phyloP scores from a whole-genome alignment of 2,113 vertebrate genomes.

The Oreochromis spilurus region DNA sequence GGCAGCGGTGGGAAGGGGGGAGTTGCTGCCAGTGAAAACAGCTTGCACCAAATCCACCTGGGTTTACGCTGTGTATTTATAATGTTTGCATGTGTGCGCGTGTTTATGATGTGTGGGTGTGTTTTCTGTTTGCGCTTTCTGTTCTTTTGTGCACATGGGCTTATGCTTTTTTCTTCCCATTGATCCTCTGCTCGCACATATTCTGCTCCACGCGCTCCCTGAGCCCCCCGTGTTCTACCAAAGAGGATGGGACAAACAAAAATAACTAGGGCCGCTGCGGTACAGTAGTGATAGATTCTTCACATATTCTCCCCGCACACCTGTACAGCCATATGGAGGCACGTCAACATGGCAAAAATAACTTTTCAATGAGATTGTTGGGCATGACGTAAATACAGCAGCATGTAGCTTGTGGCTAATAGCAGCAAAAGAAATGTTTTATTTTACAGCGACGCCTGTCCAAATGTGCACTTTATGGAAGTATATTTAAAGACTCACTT shows the following conservation, averaged over 20 bases:
- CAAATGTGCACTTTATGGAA: not conserved
- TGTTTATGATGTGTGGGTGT: slow-evolving; percentile 8
- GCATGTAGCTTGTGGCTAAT: not conserved
- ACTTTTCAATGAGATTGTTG: slow-evolving; percentile 29
- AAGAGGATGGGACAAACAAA: slow-evolving; percentile 52
- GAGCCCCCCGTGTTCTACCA: slow-evolving; percentile 24
- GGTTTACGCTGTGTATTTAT: slow-evolving; percentile 76
- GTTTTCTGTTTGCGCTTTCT: slow-evolving; percentile 19
- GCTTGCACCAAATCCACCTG: slow-evolving; percentile 97
- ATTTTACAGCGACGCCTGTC: not conserved
- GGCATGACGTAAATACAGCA: not conserved
- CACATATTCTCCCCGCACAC: slow-evolving; percentile 52
- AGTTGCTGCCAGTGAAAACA: slow-evolving; percentile 86
- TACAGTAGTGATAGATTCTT: slow-evolving; percentile 46
- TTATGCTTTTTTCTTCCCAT: not conserved
- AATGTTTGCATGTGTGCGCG: slow-evolving; percentile 45
- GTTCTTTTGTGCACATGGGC: slow-evolving; percentile 34
- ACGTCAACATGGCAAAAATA: slow-evolving; percentile 43
- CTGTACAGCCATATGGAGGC: slow-evolving; percentile 61
- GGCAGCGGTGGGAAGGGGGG: slow-evolving; percentile 12
- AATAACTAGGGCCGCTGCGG: slow-evolving; percentile 30
- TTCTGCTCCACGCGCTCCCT: slow-evolving; percentile 36
- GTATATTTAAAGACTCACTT: not conserved
- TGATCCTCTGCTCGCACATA: slow-evolving; percentile 39
- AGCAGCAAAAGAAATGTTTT: not conserved